A percentile compares a stretch with the other conserved stretches of the same genome.
These are phyloP conservation scores for Agapetus fuscipes DNA, from an alignment of 2,888 invertebrate genomes.

Conservation along the genomic window DNA sequence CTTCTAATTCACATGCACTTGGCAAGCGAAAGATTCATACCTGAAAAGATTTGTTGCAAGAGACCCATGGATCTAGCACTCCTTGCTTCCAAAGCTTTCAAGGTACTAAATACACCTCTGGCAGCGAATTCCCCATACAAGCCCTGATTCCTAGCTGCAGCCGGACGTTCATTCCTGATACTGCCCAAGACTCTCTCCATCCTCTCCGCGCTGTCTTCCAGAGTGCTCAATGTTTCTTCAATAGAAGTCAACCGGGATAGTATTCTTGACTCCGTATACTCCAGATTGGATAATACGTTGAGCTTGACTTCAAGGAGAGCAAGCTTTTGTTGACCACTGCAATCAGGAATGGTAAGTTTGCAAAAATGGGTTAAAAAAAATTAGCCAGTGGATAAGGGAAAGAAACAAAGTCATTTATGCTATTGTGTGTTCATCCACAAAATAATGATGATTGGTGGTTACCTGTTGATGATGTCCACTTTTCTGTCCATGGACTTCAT, in stretches of 20 bases:
- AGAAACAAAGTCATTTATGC: too few relatives aligned
- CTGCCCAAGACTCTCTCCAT: slow-evolving; percentile 17
- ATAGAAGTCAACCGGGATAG: slow-evolving; percentile 30
- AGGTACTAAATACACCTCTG: slow-evolving; percentile 31
- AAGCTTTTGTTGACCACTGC: slow-evolving; percentile 32
- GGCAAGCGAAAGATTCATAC: too few relatives aligned
- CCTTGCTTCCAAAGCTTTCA: slow-evolving; percentile 21
- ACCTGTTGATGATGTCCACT: slow-evolving; percentile 39
- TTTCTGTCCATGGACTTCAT: slow-evolving; percentile 40
- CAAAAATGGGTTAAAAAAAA: background rate
- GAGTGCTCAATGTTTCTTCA: background rate
- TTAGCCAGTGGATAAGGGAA: background rate
- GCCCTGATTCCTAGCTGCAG: background rate
- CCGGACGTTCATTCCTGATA: slow-evolving; percentile 15
- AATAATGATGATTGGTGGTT: slow-evolving; percentile 2
- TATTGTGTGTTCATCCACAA: background rate
- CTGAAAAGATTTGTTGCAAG: slow-evolving; percentile 1
- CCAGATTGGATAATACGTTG: slow-evolving; percentile 29
- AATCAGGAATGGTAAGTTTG: too few relatives aligned
- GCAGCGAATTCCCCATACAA: slow-evolving; percentile 32
- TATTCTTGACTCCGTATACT: slow-evolving; percentile 32
- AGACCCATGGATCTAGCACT: background rate
- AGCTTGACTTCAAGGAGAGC: slow-evolving; percentile 29
- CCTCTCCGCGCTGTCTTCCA: slow-evolving; percentile 21
- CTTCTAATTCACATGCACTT: too few relatives aligned